These are phyloP conservation scores for Micronycteris hirsuta DNA, from an alignment of 2,113 vertebrate genomes.

Conservation along the genomic window DNA sequence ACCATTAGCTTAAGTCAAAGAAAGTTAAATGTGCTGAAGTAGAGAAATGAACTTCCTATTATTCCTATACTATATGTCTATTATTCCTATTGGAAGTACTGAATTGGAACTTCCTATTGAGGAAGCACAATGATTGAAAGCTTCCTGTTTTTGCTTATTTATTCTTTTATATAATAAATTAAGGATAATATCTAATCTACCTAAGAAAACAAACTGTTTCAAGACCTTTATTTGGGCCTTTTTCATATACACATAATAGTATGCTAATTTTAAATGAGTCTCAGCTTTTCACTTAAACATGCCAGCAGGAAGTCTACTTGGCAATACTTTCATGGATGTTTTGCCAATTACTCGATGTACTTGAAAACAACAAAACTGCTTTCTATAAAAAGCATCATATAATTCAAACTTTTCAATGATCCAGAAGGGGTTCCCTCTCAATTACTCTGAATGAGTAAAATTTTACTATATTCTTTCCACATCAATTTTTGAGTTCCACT, in stretches of 20 bases:
- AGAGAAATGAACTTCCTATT: not conserved
- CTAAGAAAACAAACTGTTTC: slow-evolving; percentile 46
- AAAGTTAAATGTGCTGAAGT: not conserved
- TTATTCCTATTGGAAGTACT: too few relatives aligned
- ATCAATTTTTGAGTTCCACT: not conserved
- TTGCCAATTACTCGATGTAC: slow-evolving; percentile 72
- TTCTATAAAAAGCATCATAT: slow-evolving; percentile 68
- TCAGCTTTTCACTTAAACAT: slow-evolving; percentile 67
- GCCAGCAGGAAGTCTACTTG: slow-evolving; percentile 71
- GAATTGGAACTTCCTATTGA: too few relatives aligned
- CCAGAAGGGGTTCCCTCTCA: slow-evolving; percentile 57
- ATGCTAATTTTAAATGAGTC: slow-evolving; percentile 70
- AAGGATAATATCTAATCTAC: slow-evolving; percentile 10
- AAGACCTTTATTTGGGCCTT: slow-evolving; percentile 50
- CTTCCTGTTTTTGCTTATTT: not conserved
- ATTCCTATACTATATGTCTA: too few relatives aligned
- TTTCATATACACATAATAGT: slow-evolving; percentile 61
- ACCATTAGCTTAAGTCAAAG: not conserved
- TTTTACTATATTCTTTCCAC: slow-evolving; percentile 18
- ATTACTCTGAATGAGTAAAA: slow-evolving; percentile 54
- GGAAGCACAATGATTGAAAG: not conserved
- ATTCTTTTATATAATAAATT: not conserved
- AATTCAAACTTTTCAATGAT: slow-evolving; percentile 66
- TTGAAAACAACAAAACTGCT: slow-evolving; percentile 69
- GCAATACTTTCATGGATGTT: slow-evolving; percentile 67